Evolutionary conservation across 2,888 invertebrate genomes (phyloP).

Genomic region (Helleia helle): DNA sequence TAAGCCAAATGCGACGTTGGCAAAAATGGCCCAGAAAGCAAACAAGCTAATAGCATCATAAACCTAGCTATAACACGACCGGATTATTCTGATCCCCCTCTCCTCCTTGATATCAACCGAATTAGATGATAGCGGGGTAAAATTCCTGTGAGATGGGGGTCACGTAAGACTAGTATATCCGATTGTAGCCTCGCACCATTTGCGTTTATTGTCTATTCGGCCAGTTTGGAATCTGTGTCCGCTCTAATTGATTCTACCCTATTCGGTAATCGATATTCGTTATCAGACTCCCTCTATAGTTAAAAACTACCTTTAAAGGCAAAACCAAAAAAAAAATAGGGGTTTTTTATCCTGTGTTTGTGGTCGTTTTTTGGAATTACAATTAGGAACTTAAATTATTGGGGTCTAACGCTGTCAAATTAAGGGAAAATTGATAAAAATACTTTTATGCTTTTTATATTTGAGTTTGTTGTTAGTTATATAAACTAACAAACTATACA

Average conservation of each 20-base stretch:
- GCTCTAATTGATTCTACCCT: conserved; percentile 54
- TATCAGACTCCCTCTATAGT: too few relatives aligned
- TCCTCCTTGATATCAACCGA: conserved; percentile 17
- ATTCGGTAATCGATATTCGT: conserved; percentile 29
- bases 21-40: conserved; percentile 42
- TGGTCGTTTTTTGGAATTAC: too few relatives aligned
- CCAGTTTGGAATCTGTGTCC: conserved; percentile 48
- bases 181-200: conserved; percentile 52
- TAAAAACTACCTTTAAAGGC: too few relatives aligned
- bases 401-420: too few relatives aligned
- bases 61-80: too few relatives aligned
- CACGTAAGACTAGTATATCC: conserved; percentile 31
- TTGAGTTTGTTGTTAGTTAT: too few relatives aligned
- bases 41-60: conserved; percentile 60
- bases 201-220: conserved; percentile 61
- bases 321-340: too few relatives aligned
- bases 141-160: conserved; percentile 20
- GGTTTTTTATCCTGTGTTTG: too few relatives aligned
- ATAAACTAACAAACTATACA: too few relatives aligned
- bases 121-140: conserved; percentile 1
- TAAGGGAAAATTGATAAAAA: too few relatives aligned
- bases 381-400: too few relatives aligned
- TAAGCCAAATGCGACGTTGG: conserved; percentile 38
- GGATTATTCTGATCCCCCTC: conserved; percentile 28
- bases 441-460: too few relatives aligned